Evolutionary conservation across 2,888 invertebrate genomes (phyloP), one percentile per base, ranked within the genome.

Genomic region (Colletes collaris): DNA sequence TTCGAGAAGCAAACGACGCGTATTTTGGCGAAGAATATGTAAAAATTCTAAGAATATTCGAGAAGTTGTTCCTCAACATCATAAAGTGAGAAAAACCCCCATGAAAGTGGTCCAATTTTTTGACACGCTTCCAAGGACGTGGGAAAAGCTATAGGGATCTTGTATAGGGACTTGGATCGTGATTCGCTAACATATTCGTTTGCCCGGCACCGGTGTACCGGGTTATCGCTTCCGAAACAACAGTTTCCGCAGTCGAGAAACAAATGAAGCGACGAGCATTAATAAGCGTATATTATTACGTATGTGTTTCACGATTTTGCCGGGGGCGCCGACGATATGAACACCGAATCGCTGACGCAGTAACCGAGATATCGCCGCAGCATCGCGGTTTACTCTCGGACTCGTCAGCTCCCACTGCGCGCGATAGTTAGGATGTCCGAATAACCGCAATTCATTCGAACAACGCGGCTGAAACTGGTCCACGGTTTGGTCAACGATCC

Each of bases 331-430:
- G 46, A 56, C 76, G 67, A 76, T 78, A 77, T 78, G 77, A 78
- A 78, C 77, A 77, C 58, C 77, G 8, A 64, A 59, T 13, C 59
- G 63, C 69, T 78, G 77, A 77, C 52, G 69, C 58, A 49, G 77
- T 76, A 77, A 78, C 78, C 77, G 77, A 68, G 77, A 78, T 78
- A 77, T 77, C 77, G 64, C 77, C 77, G 63, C 77, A 78, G 69
- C 37, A 69, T 69, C 77, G 77, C 59, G 77, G 77, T 78, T 77
- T 76, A 77, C 69, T 64, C 77, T 44, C 77, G 63, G 63, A 77
- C 77, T 78, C 69, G 77, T 77, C 77, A 69, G 69, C 53, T 4
- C 11, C 40, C 50, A 37, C 62, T 40, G 19, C 66, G 19, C 37
- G 58, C 64, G 35, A 59, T 64, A 63, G 77, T 63, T 69, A 77